Conservation (phyloP, 2,797 vertebrate species). For the Acanthurus lineatus region DNA sequence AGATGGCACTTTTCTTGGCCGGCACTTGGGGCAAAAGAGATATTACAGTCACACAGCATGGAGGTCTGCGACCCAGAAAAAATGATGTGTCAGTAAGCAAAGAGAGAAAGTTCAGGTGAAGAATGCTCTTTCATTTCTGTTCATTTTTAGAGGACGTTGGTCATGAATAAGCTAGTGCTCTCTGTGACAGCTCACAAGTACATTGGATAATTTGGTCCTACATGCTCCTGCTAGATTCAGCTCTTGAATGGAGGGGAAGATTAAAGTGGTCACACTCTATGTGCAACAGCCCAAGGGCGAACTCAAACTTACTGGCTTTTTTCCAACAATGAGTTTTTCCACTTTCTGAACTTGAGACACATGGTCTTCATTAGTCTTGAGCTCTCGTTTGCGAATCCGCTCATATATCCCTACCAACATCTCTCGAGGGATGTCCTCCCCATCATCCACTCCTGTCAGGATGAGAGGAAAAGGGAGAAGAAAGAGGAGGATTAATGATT, state of each 20-base stretch:
- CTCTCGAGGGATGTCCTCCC: conserved; percentile 96
- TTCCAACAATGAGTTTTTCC: conserved; percentile 98
- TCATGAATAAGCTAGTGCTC: conserved; percentile 32
- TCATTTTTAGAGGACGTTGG: conserved; percentile 21
- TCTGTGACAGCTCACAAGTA: conserved; percentile 30
- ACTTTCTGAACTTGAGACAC: conserved; percentile 99
- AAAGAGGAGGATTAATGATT: conserved; percentile 48
- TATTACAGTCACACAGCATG: conserved; percentile 44
- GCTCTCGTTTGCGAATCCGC: conserved; percentile 95
- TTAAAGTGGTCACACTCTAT: conserved; percentile 1
- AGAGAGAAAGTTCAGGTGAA: conserved; percentile 34
- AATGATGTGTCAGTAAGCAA: conserved; percentile 43
- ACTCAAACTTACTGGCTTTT: conserved; percentile 93
- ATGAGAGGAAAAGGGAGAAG: conserved; percentile 31
- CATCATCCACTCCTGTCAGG: conserved; percentile 93
- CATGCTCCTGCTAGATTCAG: conserved; percentile 27
- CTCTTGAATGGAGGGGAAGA: conserved; percentile 24
- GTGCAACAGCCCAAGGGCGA: conserved; percentile 17
- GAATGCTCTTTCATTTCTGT: conserved; percentile 40
- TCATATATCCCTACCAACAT: conserved; percentile 97
- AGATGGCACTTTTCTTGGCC: neutral
- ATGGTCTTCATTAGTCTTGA: conserved; percentile 98
- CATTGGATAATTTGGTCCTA: conserved; percentile 43
- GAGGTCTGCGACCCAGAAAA: conserved; percentile 53
- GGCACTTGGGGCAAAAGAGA: conserved; percentile 32